Base-by-base conservation (phyloP, 1,140 invertebrate species). In the Eulimnadia texana region DNA sequence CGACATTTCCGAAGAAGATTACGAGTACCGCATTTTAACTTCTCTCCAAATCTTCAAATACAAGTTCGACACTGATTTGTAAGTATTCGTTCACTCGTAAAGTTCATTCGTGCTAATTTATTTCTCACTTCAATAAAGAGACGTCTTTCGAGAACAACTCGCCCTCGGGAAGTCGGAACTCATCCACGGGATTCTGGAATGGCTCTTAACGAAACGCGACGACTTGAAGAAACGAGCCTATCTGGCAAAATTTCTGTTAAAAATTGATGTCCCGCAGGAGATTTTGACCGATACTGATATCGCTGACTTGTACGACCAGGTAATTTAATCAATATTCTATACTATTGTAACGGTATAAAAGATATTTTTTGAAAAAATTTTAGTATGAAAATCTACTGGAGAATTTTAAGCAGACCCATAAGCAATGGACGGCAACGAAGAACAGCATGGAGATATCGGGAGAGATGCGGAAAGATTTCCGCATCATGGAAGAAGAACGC, bases 401-500 rank as follows among this genome's bases (percentile, higher is more conserved):
- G 63, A 81, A 86, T 66, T 93, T 93, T 71, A 91, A 90, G 74
- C 77, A 80, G 2, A 74, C 82, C 1, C 89, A 93, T 68, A 89
- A 85, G 68, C 80, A 84, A 68, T 79, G 80, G 56, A 81, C 86
- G 65, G 71, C 79, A 22, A 72, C 85, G 58, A 82, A 82, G 66
- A 79, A 76, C 63, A 53, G 13, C 51, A 58, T 58, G 58, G 78
- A 79, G 66, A 78, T 74, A 62, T 73, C 78, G 0, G 70, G 76
- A 16, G 84, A 86, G 72, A 76, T 86, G 42, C 80, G 83, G 49
- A 82, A 82, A 65, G 88, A 91, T 69, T 82, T 90, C 10, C 79
- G 82, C 67, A 82, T 87, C 42, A 91, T 93, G 87, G 86, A 90
- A 66, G 82, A 86, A 27, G 89, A 93, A 71, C 85, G 84, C 70